Conservation (phyloP, 1,140 invertebrate genomes). For the Tetramorium alpestre region DNA sequence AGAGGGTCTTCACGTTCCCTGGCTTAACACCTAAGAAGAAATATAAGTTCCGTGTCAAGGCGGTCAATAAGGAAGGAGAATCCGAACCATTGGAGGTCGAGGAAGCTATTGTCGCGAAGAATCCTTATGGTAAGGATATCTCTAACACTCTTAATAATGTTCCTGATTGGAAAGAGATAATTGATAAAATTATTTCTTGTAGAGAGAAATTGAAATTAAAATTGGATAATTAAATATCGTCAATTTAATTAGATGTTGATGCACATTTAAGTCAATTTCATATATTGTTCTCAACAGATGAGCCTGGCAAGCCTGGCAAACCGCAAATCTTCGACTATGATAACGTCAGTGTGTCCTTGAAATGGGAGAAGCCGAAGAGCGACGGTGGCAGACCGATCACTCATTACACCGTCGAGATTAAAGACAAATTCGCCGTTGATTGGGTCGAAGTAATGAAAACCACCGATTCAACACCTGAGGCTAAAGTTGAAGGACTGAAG, state of each 20-base stretch:
- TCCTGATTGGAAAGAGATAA: neutral
- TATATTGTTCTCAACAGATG: constrained; percentile 87
- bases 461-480: constrained; percentile 91
- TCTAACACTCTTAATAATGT: neutral
- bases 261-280: neutral
- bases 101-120: constrained; percentile 95
- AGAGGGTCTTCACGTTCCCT: constrained; percentile 94
- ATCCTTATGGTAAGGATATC: constrained; percentile 94
- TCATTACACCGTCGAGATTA: constrained; percentile 98
- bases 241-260: neutral
- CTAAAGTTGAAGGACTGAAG: constrained; percentile 94
- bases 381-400: constrained; percentile 98
- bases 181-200: neutral
- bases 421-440: constrained; percentile 96
- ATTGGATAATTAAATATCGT: neutral
- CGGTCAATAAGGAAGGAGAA: constrained; percentile 99
- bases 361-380: constrained; percentile 95
- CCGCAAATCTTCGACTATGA: constrained; percentile 98
- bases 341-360: constrained; percentile 94
- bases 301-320: constrained; percentile 94
- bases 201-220: neutral
- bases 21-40: constrained; percentile 98
- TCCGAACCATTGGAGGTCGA: constrained; percentile 97
- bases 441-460: constrained; percentile 96
- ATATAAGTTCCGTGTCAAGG: constrained; percentile 99